A percentile compares a stretch with the other conserved stretches of the same genome.
These are phyloP conservation scores for Brotula barbata DNA, from an alignment of 2,797 vertebrate genomes.

Conservation along the genomic window DNA sequence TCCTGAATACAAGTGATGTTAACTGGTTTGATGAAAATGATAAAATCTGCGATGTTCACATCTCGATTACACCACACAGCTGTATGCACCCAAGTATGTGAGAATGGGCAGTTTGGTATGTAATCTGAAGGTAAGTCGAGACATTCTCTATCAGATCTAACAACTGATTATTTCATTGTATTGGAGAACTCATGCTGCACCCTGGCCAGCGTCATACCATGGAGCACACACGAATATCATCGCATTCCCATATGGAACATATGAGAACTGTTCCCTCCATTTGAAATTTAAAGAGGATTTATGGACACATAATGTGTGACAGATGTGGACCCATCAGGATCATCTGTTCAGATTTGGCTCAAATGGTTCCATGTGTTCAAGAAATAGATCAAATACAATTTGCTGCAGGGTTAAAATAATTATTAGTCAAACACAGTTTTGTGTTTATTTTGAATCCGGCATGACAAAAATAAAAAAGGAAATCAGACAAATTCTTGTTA, in stretches of 20 bases:
- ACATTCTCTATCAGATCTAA: not conserved
- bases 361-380: not conserved
- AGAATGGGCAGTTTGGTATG: not conserved
- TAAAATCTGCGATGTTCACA: not conserved
- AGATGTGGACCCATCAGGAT: conserved; percentile 32
- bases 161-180: not conserved
- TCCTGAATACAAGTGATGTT: too few species aligned
- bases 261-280: conserved; percentile 6
- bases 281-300: conserved; percentile 18
- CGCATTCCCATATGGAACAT: conserved; percentile 9
- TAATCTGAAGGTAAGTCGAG: not conserved
- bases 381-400: not conserved
- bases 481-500: conserved; percentile 19
- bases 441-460: not conserved
- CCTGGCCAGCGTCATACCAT: too few species aligned
- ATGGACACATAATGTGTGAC: conserved; percentile 19
- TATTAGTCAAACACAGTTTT: not conserved
- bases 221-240: conserved; percentile 5
- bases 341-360: not conserved
- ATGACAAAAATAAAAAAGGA: not conserved
- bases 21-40: too few species aligned
- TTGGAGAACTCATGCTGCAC: not conserved
- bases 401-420: not conserved
- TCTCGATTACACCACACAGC: not conserved
- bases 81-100: too few species aligned